These are phyloP conservation scores for Tokudaia tokunoshimensis DNA, from an alignment of 2,797 vertebrate genomes.

Conservation along the genomic window DNA sequence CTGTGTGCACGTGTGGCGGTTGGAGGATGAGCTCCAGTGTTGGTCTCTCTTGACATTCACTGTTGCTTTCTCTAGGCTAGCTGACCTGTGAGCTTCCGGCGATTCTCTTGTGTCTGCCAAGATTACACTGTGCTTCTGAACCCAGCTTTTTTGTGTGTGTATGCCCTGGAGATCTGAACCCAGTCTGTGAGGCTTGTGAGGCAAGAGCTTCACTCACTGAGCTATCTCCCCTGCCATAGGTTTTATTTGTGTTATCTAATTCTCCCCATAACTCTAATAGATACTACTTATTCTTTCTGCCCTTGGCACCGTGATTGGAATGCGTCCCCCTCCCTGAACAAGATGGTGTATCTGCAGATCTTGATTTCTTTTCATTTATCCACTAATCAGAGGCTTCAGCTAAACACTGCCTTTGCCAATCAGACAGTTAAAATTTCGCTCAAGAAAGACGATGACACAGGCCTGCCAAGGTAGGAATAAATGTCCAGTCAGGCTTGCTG, in stretches of 20 bases:
- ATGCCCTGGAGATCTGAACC: neutral
- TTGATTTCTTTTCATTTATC: neutral
- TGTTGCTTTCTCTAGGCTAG: neutral
- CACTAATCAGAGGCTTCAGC: neutral
- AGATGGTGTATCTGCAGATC: neutral
- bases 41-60: neutral
- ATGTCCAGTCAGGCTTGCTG: neutral
- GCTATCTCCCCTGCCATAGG: neutral
- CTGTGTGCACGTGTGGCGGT: neutral
- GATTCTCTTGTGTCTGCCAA: neutral
- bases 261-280: neutral
- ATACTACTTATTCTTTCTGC: neutral
- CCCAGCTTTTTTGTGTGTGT: neutral
- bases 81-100: neutral
- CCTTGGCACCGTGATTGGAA: neutral
- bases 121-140: neutral
- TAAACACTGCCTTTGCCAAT: neutral
- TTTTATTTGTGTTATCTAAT: neutral
- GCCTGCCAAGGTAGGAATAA: neutral
- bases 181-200: neutral
- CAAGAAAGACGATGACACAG: constrained; percentile 24
- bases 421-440: neutral
- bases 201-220: neutral
- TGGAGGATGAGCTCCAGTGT: neutral
- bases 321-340: neutral